These are phyloP conservation scores for Falco biarmicus DNA, from an alignment of 2,797 vertebrate genomes.

Conservation along the genomic window DNA sequence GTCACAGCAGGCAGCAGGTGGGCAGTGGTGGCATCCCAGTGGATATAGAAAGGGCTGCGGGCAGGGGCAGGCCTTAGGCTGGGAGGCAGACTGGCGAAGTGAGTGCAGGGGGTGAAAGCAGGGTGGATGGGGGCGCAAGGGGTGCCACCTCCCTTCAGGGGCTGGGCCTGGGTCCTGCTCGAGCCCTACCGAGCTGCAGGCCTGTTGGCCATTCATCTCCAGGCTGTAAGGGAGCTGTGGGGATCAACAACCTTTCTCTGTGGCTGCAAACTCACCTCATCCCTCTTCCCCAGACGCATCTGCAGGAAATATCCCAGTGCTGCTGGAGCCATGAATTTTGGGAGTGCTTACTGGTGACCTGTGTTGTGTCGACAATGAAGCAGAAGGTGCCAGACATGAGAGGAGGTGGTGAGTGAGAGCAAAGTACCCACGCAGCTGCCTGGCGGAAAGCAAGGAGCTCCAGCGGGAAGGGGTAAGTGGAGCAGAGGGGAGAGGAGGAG, in stretches of 20 bases:
- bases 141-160: neutral
- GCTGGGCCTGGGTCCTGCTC: too few species aligned
- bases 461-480: neutral
- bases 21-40: too few species aligned
- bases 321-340: neutral
- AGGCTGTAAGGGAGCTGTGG: neutral
- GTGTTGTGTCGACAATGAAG: fast-evolving
- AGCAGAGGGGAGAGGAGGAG: neutral
- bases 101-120: too few species aligned
- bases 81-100: neutral
- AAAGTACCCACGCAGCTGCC: neutral
- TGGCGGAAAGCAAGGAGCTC: neutral
- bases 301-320: neutral
- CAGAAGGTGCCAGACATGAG: neutral
- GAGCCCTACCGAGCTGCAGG: neutral
- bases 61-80: neutral
- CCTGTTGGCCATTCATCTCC: fast-evolving
- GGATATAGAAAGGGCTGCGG: neutral
- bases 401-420: neutral
- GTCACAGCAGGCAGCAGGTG: neutral
- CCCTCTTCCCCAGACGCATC: neutral
- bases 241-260: neutral
- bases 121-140: fast-evolving
- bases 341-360: fast-evolving
- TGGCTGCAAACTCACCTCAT: neutral